Evolutionary conservation across 1,140 invertebrate genomes (phyloP).

Genomic region (Scaptomyza hsui): DNA sequence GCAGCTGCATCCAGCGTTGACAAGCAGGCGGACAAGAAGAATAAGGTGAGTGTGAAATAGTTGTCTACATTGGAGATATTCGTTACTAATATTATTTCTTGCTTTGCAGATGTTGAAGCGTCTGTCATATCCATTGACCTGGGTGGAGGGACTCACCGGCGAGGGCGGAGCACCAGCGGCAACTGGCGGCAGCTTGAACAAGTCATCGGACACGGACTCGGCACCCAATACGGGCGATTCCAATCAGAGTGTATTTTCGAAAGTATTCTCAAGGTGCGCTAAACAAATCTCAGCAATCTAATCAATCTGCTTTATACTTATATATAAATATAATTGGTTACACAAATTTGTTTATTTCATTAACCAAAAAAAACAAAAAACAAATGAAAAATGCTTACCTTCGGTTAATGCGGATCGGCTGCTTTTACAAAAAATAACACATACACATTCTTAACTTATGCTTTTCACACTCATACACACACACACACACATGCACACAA

Average conservation of each 20-base stretch:
- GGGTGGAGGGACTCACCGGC: constrained; percentile 94
- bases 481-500: constrained; percentile 14
- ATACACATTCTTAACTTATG: constrained; percentile 47
- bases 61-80: no score
- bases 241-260: constrained; percentile 90
- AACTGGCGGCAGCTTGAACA: constrained; percentile 70
- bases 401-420: constrained; percentile 79
- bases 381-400: constrained; percentile 69
- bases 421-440: constrained; percentile 57
- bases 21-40: constrained; percentile 85
- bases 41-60: constrained; percentile 85
- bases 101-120: constrained; percentile 92
- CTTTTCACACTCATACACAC: constrained; percentile 28
- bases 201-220: constrained; percentile 78
- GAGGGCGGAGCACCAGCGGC: constrained; percentile 85
- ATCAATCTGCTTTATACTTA: constrained; percentile 8
- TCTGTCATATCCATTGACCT: constrained; percentile 95
- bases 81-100: no score
- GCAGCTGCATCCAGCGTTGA: constrained; percentile 85
- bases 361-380: constrained; percentile 36
- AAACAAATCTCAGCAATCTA: neutral
- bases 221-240: constrained; percentile 84
- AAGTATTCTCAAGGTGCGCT: constrained; percentile 93
- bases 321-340: constrained; percentile 57
- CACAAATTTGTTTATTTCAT: constrained; percentile 73